Evolutionary conservation across 2,888 invertebrate genomes (phyloP).

Genomic region (Dolichomitus sp.): DNA sequence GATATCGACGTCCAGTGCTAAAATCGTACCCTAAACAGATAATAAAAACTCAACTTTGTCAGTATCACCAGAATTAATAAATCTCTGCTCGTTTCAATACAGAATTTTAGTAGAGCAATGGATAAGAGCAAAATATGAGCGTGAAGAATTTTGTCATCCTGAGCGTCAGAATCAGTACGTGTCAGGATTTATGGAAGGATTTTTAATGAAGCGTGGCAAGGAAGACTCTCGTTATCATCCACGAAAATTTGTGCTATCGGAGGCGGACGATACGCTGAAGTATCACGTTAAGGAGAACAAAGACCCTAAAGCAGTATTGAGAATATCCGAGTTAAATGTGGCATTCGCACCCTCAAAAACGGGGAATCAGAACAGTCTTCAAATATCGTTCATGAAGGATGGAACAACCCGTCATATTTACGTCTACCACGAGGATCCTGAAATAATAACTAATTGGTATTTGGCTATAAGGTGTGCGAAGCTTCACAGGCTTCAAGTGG

Average conservation of each 20-base stretch:
- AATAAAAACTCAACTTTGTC: neutral
- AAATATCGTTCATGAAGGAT: slow-evolving; percentile 94
- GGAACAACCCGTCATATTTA: slow-evolving; percentile 95
- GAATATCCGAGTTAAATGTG: slow-evolving; percentile 94
- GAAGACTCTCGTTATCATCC: slow-evolving; percentile 95
- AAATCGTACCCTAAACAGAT: neutral
- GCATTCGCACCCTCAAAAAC: slow-evolving; percentile 95
- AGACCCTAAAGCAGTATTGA: slow-evolving; percentile 94
- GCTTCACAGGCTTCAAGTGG: slow-evolving; percentile 93
- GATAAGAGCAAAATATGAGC: slow-evolving; percentile 96
- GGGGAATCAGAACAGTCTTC: slow-evolving; percentile 93
- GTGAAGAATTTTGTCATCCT: slow-evolving; percentile 94
- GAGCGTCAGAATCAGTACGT: slow-evolving; percentile 92
- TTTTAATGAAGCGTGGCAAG: slow-evolving; percentile 95
- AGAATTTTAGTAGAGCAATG: slow-evolving; percentile 96
- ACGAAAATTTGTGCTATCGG: slow-evolving; percentile 93
- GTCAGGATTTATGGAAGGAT: slow-evolving; percentile 94
- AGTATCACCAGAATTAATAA: neutral
- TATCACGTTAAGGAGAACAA: slow-evolving; percentile 91
- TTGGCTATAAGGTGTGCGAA: slow-evolving; percentile 94
- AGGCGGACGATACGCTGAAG: slow-evolving; percentile 93
- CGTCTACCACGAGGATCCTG: slow-evolving; percentile 94
- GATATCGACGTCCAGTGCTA: neutral
- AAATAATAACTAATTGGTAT: slow-evolving; percentile 95
- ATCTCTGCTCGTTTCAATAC: slow-evolving; percentile 64